Conservation (phyloP, 2,888 invertebrate genomes). For the Lingula anatina region DNA sequence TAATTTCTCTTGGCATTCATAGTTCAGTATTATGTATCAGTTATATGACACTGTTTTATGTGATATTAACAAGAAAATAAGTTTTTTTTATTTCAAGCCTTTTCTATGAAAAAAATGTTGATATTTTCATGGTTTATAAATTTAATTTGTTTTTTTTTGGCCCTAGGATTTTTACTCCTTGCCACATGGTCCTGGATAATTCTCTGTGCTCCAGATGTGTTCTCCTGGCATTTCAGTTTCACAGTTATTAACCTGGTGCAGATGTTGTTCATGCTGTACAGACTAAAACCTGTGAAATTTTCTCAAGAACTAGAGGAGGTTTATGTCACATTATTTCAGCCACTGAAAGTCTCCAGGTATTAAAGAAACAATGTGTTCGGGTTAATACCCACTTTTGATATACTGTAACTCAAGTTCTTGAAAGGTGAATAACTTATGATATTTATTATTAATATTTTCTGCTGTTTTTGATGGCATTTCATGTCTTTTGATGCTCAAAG, state of each 20-base stretch:
- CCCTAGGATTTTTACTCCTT: slow-evolving; percentile 70
- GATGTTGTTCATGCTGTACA: slow-evolving; percentile 73
- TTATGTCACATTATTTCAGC: slow-evolving; percentile 73
- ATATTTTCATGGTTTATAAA: slow-evolving; percentile 4
- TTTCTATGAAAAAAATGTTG: no score
- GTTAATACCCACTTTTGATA: no score
- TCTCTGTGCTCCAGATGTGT: slow-evolving; percentile 79
- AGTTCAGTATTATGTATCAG: no score
- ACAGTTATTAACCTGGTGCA: slow-evolving; percentile 75
- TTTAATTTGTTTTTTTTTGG: slow-evolving; percentile 8
- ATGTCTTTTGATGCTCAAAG: not conserved
- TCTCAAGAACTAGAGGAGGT: slow-evolving; percentile 78
- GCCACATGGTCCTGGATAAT: slow-evolving; percentile 88
- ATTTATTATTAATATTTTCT: no score
- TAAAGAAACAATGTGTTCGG: no score
- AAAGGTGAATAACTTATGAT: no score
- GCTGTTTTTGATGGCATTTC: no score
- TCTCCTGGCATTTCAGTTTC: slow-evolving; percentile 82
- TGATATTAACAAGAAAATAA: not conserved
- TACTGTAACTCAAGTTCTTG: no score
- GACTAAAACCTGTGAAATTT: slow-evolving; percentile 76
- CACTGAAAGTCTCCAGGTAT: slow-evolving; percentile 64
- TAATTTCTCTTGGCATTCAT: no score
- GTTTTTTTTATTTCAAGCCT: not conserved
- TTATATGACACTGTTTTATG: no score